Evolutionary conservation across 2,888 invertebrate species (phyloP), one percentile per base, ranked within the genome.

Genomic region (Cheilosia variabilis): DNA sequence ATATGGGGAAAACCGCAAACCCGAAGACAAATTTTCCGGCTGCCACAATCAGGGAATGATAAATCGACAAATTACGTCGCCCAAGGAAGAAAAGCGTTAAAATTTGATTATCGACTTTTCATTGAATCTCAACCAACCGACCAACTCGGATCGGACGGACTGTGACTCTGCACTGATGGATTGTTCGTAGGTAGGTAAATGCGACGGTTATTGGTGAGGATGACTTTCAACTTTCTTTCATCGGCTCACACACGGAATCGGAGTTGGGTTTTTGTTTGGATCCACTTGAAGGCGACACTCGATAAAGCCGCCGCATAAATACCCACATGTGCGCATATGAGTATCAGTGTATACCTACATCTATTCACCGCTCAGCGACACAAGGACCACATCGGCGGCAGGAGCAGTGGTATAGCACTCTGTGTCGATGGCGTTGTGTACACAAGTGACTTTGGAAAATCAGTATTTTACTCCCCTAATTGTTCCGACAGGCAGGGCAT

Each of bases 391-490:
- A 10, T 9, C 34, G 34, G 34, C 34, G 10, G 13, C 37, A 66
- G 63, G 53, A 76, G 47, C 27, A 57, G 45, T 53, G 55, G 45
- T 22, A 22, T 22, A 6, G 9, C 17, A 37, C 31, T 31, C 31
- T 31, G 37, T 37, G 13, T 10, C 37, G 37, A 0, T 65, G 75
- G 65, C 52, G 50, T 41, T 80, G 84, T 84, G 76, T 86, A 77
- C 86, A 86, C 72, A 86, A 86, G 81, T 86, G 80, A 86, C 86
- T 86, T 68, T 80, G 72, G 86, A 72, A 86, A 86, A 86, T 86
- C 81, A 76, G 81, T 81, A 81, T 60, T 52, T 71, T 62, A 81
- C 81, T 86, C 86, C 81, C 86, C 76, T 86, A 86, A 86, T 86
- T 86, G 86, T 57, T 68, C 41, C 62, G 71, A 55, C 80, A 72